Conservation (phyloP, 2,797 vertebrate genomes). For the Peromyscus aztecus region DNA sequence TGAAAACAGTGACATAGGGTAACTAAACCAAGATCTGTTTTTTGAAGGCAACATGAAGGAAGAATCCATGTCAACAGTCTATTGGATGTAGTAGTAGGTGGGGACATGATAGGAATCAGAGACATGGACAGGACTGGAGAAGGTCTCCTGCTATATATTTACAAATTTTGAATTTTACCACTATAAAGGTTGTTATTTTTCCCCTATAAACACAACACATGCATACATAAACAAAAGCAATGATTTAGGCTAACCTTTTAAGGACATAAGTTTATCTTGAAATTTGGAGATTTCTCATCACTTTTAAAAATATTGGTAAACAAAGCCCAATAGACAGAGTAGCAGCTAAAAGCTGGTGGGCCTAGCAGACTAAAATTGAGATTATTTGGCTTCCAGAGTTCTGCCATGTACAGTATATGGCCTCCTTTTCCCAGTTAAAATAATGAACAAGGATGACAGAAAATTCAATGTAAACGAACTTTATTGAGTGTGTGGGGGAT, state of each 20-base stretch:
- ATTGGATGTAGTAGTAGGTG: fast-evolving
- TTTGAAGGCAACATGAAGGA: background rate
- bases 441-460: background rate
- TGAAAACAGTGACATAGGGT: background rate
- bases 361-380: background rate
- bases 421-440: constrained; percentile 1
- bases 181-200: background rate
- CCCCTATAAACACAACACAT: background rate
- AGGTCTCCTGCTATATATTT: background rate
- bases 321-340: background rate
- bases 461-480: background rate
- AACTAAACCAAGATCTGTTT: background rate
- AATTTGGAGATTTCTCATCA: background rate
- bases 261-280: background rate
- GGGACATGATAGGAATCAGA: background rate
- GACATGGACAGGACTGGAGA: background rate
- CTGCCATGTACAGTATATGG: background rate
- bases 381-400: background rate
- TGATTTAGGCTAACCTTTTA: background rate
- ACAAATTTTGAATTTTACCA: background rate
- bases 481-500: background rate
- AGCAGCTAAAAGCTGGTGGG: background rate
- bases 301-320: background rate
- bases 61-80: background rate
- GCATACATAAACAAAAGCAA: background rate